Conservation (phyloP, 1,140 invertebrate genomes). For the Papilio polyxenes region DNA sequence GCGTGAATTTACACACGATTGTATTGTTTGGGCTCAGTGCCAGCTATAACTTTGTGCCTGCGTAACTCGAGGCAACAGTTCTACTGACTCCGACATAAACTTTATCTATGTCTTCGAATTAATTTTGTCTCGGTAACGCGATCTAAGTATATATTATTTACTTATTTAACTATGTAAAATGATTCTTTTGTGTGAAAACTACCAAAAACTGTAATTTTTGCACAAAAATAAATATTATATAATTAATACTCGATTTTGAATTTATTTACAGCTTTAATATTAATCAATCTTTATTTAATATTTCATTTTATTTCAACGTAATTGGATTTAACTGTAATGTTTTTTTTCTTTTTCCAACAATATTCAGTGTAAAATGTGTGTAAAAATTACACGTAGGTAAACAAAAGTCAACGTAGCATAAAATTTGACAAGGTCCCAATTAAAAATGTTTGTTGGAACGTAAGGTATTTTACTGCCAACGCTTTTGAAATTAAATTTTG, state of each 20-base stretch:
- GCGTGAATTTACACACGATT: constrained; percentile 6
- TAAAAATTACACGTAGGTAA: constrained; percentile 7
- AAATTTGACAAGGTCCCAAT: constrained; percentile 20
- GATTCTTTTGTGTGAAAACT: too few species aligned
- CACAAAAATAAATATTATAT: too few species aligned
- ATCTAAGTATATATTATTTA: background rate
- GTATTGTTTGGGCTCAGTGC: background rate
- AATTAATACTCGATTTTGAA: background rate
- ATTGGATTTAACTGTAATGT: background rate
- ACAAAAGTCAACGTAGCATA: background rate
- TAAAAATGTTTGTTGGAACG: constrained; percentile 18
- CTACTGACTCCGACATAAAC: constrained; percentile 2
- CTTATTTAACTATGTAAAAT: too few species aligned
- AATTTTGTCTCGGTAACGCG: background rate
- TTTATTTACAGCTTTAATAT: too few species aligned
- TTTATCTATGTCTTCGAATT: background rate
- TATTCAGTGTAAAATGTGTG: background rate
- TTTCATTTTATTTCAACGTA: background rate
- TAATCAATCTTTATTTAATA: too few species aligned
- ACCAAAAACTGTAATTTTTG: too few species aligned
- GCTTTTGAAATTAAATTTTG: background rate
- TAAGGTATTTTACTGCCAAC: background rate
- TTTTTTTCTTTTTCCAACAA: background rate
- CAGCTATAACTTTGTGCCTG: constrained; percentile 4
- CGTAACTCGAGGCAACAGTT: constrained; percentile 1